Evolutionary conservation across 2,888 invertebrate genomes (phyloP), one percentile per base, ranked within the genome.

Genomic region (Tetheella fluctuosa): DNA sequence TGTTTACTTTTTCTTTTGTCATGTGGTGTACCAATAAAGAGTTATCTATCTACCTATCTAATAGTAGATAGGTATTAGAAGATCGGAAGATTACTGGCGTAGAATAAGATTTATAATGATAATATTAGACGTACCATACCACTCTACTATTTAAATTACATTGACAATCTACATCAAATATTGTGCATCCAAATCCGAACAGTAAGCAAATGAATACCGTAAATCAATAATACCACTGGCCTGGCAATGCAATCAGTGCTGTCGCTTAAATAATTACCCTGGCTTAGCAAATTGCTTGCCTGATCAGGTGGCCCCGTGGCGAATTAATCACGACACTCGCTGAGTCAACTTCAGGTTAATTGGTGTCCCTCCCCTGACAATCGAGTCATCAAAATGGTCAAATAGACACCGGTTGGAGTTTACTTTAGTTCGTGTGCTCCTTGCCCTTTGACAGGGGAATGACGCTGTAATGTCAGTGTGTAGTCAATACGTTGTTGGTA

Each of bases 251-350:
- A 77, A 75, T 76, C 74, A 75, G 34, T 34, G 34, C 34, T 34
- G 7, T 8, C 4, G 34, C 13, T 34, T 34, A 34, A 34, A 34
- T 34, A 34, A 34, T 34, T 34, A 34, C 34, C 34, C 34, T 34
- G 34, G 34, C 34, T 34, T 34, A 4, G 79, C 76, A 80, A 83
- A 81, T 82, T 71, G 71, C 67, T 71, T 67, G 73, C 74, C 62
- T 59, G 65, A 68, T 62, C 72, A 83, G 81, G 81, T 81, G 79
- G 76, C 73, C 71, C 77, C 81, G 82, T 71, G 81, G 80, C 81
- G 79, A 85, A 85, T 84, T 85, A 88, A 86, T 85, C 81, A 84
- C 77, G 71, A 68, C 61, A 60, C 63, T 64, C 65, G 85, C 86
- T 81, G 87, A 86, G 81, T 86, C 86, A 84, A 83, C 84, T 71